Evolutionary conservation across 2,113 vertebrate species (phyloP).

Genomic region (Macrotis lagotis): DNA sequence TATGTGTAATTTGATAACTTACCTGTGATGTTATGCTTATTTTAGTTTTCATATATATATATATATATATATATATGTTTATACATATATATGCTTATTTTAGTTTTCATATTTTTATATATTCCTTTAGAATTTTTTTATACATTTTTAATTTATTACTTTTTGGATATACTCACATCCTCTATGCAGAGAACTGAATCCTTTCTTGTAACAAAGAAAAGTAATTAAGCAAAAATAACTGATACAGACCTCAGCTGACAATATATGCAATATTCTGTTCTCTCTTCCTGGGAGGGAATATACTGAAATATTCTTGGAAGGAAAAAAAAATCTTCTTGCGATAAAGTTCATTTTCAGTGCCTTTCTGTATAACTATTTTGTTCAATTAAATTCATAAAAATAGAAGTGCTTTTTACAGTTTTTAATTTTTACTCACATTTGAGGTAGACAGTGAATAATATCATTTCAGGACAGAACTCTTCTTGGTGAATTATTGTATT

Average conservation of each 20-base stretch:
- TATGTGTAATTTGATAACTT: background rate
- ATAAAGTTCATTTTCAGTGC: background rate
- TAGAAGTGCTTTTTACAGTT: background rate
- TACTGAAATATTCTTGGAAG: background rate
- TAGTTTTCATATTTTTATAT: background rate
- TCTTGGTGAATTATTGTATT: conserved; percentile 38
- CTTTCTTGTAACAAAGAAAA: background rate
- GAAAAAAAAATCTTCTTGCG: background rate
- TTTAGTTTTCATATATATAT: background rate
- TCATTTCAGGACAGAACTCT: background rate
- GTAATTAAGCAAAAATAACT: background rate
- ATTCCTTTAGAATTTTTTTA: background rate
- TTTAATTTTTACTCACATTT: conserved; percentile 4
- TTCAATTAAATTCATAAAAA: background rate
- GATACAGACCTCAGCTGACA: background rate
- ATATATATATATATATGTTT: too few species aligned
- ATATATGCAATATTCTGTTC: background rate
- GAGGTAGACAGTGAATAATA: conserved; percentile 5
- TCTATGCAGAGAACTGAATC: background rate
- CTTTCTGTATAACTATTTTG: background rate
- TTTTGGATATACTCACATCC: background rate
- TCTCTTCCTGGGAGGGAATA: background rate
- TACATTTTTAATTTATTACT: background rate
- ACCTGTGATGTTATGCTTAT: background rate
- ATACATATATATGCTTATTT: background rate